Percentiles rank a stretch among this genome's conserved stretches.
phyloP scores from a whole-genome alignment of 2,888 invertebrate species.

The Epistrophe eligans region DNA sequence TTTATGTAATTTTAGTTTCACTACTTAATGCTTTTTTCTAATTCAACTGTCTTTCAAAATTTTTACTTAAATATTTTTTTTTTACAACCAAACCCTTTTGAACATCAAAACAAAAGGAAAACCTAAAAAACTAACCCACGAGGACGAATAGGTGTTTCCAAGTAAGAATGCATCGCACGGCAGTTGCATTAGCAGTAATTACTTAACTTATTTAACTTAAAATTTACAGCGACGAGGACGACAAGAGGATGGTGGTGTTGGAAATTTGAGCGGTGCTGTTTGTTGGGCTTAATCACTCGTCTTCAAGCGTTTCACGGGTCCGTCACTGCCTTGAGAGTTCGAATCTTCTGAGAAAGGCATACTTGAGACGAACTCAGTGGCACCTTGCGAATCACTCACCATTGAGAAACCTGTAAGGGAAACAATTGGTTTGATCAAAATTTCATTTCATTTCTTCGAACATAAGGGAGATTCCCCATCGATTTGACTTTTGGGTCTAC shows the following conservation, averaged over 20 bases:
- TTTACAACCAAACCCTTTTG: slow-evolving; percentile 58
- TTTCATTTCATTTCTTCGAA: background rate
- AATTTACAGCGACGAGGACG: slow-evolving; percentile 62
- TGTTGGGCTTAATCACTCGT: slow-evolving; percentile 84
- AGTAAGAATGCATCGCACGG: slow-evolving; percentile 54
- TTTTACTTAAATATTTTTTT: slow-evolving; percentile 29
- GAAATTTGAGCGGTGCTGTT: background rate
- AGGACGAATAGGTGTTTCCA: slow-evolving; percentile 15
- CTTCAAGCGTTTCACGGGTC: slow-evolving; percentile 90
- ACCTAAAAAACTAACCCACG: slow-evolving; percentile 29
- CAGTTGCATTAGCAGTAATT: slow-evolving; percentile 59
- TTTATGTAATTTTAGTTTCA: slow-evolving; percentile 42
- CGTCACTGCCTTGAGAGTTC: slow-evolving; percentile 93
- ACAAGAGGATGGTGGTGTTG: slow-evolving; percentile 36
- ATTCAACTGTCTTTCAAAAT: slow-evolving; percentile 45
- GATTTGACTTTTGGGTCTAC: slow-evolving; percentile 69
- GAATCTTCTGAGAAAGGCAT: slow-evolving; percentile 96
- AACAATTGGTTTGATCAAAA: slow-evolving; percentile 35
- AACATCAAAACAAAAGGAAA: slow-evolving; percentile 5
- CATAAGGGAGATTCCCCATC: slow-evolving; percentile 72
- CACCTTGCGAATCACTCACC: slow-evolving; percentile 95
- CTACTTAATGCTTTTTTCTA: slow-evolving; percentile 36
- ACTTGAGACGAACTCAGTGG: slow-evolving; percentile 93
- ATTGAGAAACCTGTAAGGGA: slow-evolving; percentile 91
- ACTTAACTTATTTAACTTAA: slow-evolving; percentile 67